Evolutionary conservation across 2,797 vertebrate species (phyloP), one percentile per base, ranked within the genome.

Genomic region (Parauchenoglanis punctatus): DNA sequence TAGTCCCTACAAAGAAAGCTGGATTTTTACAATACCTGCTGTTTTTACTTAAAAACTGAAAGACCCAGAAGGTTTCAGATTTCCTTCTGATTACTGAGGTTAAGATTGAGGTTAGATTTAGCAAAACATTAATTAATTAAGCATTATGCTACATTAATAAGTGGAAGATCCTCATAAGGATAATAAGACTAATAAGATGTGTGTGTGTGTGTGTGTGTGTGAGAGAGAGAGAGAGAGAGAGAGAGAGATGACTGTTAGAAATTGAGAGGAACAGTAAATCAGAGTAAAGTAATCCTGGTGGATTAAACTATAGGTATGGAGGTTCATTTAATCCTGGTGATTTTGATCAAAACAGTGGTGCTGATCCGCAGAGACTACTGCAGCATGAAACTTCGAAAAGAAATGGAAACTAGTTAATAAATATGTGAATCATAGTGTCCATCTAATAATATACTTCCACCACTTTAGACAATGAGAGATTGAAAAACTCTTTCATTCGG

Each of bases 221-320:
- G 5, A n/a, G 77, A 68, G 11, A 68, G 52, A 49, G 20, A 49
- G 77, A 68, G 11, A 68, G 52, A 49, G 20, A 49, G 80, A 81
- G 58, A 63, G 80, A 63, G 61, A 31, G 61, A 49, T 13, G 28
- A 86, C 85, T 70, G 77, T 63, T 78, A 65, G 65, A 84, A 25
- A 49, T 67, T 23, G 78, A 67, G 72, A 28, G 49, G 61, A 25
- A 35, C 59, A 68, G 40, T 87, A 75, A 83, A 77, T 87, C 49
- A 78, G 82, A 83, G 59, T 87, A 84, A 87, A 84, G 52, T 65
- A 84, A 84, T 54, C 72, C 58, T 76, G 58, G 31, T 11, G 61
- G 81, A 84, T 84, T 83, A 83, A 46, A 78, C 67, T 40, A 40
- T 13, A 35, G 59, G 49, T 68, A 78, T n/a, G 44, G 20, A 76